These are phyloP conservation scores for Sycophila sp. DNA, from an alignment of 1,140 invertebrate genomes.

Conservation along the genomic window DNA sequence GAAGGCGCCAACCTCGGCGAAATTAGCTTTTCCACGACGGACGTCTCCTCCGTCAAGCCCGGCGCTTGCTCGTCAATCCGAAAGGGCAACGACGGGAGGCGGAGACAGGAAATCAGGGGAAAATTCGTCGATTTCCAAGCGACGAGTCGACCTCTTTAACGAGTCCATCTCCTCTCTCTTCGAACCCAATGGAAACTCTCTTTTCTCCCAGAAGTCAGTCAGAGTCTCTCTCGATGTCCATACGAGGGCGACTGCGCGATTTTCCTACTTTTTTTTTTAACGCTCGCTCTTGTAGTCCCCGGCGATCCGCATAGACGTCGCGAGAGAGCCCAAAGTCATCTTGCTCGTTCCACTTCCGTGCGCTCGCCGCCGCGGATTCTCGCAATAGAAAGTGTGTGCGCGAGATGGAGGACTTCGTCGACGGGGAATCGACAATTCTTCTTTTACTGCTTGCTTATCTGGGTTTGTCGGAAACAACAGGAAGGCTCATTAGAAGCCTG, in stretches of 20 bases:
- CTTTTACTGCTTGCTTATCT: no score
- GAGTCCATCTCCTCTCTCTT: not conserved
- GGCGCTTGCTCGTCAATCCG: not conserved
- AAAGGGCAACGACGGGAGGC: not conserved
- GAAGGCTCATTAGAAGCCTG: no score
- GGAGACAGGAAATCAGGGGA: not conserved
- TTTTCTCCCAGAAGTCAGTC: slow-evolving; percentile 39
- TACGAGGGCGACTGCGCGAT: no score
- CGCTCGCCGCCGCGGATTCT: slow-evolving; percentile 27
- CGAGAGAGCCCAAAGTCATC: not conserved
- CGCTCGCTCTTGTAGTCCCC: slow-evolving; percentile 1
- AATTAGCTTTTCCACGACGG: not conserved
- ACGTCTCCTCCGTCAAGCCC: not conserved
- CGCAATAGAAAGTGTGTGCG: slow-evolving; percentile 30
- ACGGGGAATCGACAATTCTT: no score
- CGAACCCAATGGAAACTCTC: slow-evolving; percentile 41
- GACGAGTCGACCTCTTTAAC: slow-evolving; percentile 29
- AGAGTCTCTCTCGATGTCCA: no score
- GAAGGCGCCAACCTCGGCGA: not conserved
- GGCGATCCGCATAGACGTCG: slow-evolving; percentile 2
- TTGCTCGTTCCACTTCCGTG: slow-evolving; percentile 2
- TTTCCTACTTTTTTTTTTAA: slow-evolving; percentile 6
- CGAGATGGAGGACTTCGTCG: not conserved
- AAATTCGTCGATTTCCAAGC: not conserved
- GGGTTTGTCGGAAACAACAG: no score